A percentile compares a stretch with the other conserved stretches of the same genome.
phyloP scores from a whole-genome alignment of 2,797 vertebrate genomes.

The Gastrophryne carolinensis region DNA sequence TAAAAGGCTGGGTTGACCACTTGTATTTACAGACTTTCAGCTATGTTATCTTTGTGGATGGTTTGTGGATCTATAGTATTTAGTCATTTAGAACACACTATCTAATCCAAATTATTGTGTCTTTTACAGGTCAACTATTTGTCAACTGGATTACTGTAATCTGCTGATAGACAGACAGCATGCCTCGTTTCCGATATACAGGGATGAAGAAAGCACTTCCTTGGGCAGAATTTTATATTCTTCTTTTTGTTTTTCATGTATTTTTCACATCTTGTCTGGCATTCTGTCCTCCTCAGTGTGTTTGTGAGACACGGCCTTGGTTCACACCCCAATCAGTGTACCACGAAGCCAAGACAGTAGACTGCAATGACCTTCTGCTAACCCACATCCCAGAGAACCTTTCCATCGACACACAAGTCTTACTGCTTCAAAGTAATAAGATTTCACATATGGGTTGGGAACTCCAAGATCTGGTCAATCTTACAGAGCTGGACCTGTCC shows the following conservation, averaged over 20 bases:
- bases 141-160: background rate
- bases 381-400: conserved; percentile 68
- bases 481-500: conserved; percentile 80
- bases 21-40: too few species aligned
- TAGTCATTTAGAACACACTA: too few species aligned
- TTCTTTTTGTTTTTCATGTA: background rate
- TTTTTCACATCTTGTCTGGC: background rate
- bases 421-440: conserved; percentile 82
- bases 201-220: background rate
- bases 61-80: too few species aligned
- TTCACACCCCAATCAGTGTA: conserved; percentile 80
- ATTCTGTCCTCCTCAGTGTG: conserved; percentile 76
- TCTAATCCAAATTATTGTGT: background rate
- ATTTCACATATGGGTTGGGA: conserved; percentile 72
- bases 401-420: conserved; percentile 74
- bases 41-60: too few species aligned
- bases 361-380: conserved; percentile 80
- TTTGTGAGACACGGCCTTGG: conserved; percentile 82
- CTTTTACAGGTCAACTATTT: background rate
- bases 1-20: too few species aligned
- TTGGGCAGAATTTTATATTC: background rate
- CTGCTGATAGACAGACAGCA: background rate
- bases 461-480: conserved; percentile 72
- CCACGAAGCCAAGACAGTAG: conserved; percentile 77
- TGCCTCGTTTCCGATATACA: background rate